Percentiles rank a stretch among this genome's conserved stretches.
These are phyloP conservation scores for Sinella curviseta DNA, from an alignment of 1,140 invertebrate species.

Conservation along the genomic window DNA sequence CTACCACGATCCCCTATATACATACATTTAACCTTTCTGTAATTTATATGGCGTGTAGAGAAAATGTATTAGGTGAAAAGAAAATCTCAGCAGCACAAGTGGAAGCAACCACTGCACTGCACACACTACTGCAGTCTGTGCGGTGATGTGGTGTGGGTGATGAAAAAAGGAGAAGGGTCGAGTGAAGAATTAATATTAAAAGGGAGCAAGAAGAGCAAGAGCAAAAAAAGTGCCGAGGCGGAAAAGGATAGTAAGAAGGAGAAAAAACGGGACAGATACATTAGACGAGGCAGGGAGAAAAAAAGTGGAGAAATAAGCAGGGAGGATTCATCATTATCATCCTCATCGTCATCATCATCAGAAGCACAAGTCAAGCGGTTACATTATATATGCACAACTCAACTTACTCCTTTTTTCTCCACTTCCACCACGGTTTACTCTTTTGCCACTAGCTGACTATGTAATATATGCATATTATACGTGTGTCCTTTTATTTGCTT, in stretches of 20 bases:
- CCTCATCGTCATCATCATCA: neutral
- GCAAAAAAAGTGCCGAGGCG: slow-evolving; percentile 16
- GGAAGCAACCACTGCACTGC: neutral
- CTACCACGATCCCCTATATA: too few relatives aligned
- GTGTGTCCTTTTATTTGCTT: neutral
- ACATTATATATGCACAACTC: slow-evolving; percentile 15
- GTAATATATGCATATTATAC: too few relatives aligned
- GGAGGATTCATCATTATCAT: slow-evolving; percentile 22
- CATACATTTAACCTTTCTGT: too few relatives aligned
- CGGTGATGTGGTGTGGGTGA: slow-evolving; percentile 9
- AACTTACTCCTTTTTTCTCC: slow-evolving; percentile 11
- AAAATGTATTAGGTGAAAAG: neutral
- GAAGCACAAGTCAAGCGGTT: slow-evolving; percentile 26
- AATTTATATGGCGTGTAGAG: too few relatives aligned
- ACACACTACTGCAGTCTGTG: neutral
- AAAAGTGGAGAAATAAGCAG: slow-evolving; percentile 27
- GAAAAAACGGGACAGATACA: slow-evolving; percentile 24
- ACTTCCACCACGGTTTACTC: neutral
- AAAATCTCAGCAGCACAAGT: slow-evolving; percentile 14
- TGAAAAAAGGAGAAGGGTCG: slow-evolving; percentile 28
- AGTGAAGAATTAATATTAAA: slow-evolving; percentile 22
- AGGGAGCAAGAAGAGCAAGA: slow-evolving; percentile 10
- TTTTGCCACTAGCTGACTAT: too few relatives aligned
- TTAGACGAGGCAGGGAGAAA: slow-evolving; percentile 29
- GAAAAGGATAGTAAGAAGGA: slow-evolving; percentile 32